A percentile compares a stretch with the other conserved stretches of the same genome.
Conservation (phyloP, 2,113 vertebrate genomes). For the Pimephales promelas region DNA sequence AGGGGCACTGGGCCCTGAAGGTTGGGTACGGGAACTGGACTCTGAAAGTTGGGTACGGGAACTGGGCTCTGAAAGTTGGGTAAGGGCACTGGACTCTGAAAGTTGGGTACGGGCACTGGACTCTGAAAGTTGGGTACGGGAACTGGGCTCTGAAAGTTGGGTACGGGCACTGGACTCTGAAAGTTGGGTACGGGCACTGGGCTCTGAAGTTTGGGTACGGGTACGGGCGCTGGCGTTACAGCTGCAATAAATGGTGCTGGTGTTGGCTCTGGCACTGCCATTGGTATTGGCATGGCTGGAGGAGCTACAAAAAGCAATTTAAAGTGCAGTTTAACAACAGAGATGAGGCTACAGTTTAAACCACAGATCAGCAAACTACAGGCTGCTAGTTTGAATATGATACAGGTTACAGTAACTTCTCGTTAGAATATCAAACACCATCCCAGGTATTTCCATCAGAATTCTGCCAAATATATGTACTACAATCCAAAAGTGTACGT, state of each 20-base stretch:
- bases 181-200: too few relatives aligned
- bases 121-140: slow-evolving; percentile 80
- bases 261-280: neutral
- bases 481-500: too few relatives aligned
- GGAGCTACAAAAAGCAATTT: neutral
- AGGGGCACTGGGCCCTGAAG: slow-evolving; percentile 87
- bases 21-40: slow-evolving; percentile 73
- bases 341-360: neutral
- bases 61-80: slow-evolving; percentile 81
- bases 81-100: slow-evolving; percentile 85
- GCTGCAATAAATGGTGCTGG: neutral
- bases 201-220: slow-evolving; percentile 74
- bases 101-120: slow-evolving; percentile 79
- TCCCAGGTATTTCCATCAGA: too few relatives aligned
- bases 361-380: neutral
- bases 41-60: slow-evolving; percentile 80
- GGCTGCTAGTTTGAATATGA: neutral
- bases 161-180: slow-evolving; percentile 82
- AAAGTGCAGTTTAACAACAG: neutral
- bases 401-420: neutral
- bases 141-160: slow-evolving; percentile 81
- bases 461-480: too few relatives aligned
- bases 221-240: slow-evolving; percentile 28
- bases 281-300: neutral
- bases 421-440: too few relatives aligned